Conservation (phyloP, 2,888 invertebrate genomes). For the Drosophila acutilabella region DNA sequence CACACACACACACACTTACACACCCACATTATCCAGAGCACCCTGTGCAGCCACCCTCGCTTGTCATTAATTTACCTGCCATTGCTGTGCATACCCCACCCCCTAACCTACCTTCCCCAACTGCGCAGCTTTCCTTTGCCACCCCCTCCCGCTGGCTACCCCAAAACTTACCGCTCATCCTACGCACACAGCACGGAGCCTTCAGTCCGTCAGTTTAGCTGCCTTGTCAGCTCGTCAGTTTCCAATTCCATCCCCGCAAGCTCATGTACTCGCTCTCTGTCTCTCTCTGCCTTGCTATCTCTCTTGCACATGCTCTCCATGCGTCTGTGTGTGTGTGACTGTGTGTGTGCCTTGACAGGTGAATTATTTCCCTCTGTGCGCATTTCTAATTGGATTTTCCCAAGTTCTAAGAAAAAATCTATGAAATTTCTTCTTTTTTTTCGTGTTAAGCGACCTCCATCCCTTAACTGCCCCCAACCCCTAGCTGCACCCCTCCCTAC, state of each 20-base stretch:
- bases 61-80: conserved; percentile 65
- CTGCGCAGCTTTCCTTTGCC: background rate
- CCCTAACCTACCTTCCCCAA: background rate
- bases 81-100: conserved; percentile 47
- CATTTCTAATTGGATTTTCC: conserved; percentile 83
- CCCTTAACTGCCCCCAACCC: background rate
- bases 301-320: conserved; percentile 2
- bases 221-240: conserved; percentile 76
- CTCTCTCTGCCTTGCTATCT: conserved; percentile 16
- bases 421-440: conserved; percentile 65
- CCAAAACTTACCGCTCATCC: conserved; percentile 11
- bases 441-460: conserved; percentile 57
- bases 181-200: conserved; percentile 68
- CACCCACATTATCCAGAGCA: conserved; percentile 9
- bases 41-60: conserved; percentile 57
- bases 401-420: conserved; percentile 83
- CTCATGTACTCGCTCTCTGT: conserved; percentile 9
- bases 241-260: conserved; percentile 63
- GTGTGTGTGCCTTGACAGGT: conserved; percentile 73
- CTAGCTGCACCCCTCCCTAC: background rate
- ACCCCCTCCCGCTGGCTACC: background rate
- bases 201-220: conserved; percentile 68
- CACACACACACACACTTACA: background rate
- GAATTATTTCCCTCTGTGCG: conserved; percentile 80
- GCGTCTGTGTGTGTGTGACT: conserved; percentile 18